phyloP scores from a whole-genome alignment of 2,888 invertebrate species.

The Prenolepis imparis region DNA sequence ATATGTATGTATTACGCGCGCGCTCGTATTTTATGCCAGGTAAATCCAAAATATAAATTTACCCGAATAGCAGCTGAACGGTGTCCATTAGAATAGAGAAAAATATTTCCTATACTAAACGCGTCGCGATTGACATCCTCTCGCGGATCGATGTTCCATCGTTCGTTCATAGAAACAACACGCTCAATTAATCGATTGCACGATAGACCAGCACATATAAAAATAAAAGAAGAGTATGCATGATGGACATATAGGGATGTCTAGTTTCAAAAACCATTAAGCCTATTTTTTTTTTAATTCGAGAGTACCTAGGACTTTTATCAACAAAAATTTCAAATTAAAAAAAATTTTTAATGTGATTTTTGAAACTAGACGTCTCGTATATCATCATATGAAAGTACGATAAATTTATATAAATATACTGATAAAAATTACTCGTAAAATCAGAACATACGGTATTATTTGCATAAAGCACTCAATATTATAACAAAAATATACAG shows the following conservation, averaged over 20 bases:
- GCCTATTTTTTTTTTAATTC: neutral
- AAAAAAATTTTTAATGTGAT: neutral
- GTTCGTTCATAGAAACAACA: conserved; percentile 73
- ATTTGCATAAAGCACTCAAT: conserved; percentile 1
- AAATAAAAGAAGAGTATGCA: conserved; percentile 20
- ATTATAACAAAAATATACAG: neutral
- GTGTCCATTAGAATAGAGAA: conserved; percentile 19
- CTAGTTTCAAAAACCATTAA: neutral
- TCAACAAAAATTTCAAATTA: neutral
- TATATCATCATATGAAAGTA: neutral
- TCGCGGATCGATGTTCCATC: conserved; percentile 54
- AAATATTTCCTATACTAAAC: conserved; percentile 59
- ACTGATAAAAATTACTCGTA: neutral
- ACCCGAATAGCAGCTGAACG: conserved; percentile 10
- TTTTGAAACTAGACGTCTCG: neutral
- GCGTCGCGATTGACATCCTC: conserved; percentile 37
- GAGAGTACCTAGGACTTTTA: neutral
- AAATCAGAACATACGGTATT: neutral
- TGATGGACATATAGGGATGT: conserved; percentile 20
- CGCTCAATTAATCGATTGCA: conserved; percentile 71
- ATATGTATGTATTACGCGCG: neutral
- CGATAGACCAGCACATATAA: conserved; percentile 52
- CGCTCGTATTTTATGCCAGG: conserved; percentile 35
- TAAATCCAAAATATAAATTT: conserved; percentile 62
- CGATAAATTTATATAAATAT: conserved; percentile 24